Base-by-base conservation (phyloP, 2,888 invertebrate species). In the Tetanocera ferruginea region DNA sequence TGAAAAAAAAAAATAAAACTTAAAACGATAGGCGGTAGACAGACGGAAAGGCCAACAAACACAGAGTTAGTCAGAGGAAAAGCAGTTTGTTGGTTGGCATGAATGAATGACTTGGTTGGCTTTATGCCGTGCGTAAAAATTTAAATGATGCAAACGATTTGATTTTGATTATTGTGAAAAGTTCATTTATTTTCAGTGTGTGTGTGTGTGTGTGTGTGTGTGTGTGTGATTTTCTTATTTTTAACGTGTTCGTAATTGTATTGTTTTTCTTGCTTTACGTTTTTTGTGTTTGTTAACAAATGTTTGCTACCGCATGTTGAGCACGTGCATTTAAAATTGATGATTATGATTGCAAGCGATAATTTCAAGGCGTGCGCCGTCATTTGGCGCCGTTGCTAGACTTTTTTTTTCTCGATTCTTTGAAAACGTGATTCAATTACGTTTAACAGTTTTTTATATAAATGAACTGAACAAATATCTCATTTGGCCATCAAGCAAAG, bases 311-410 rank as follows among this genome's bases (percentile, higher is more conserved):
- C 5, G 62, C 23, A 28, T 28, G 23, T 62, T 62, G 62, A 62
- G 62, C 62, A 62, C 62, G 62, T 14, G 62, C 62, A 62, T 28
- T 28, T 62, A 23, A 19, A 62, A 62, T 62, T 62, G 62, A 62
- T 62, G 62, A 62, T 62, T 62, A 25, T 62, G 62, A 62, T 62
- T 62, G 62, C 31, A 43, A 11, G 43, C 43, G 43, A 43, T 43
- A 43, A 43, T 11, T 43, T 43, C 43, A 11, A 43, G 43, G 43
- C 43, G 43, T 43, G 43, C 43, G 11, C 11, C 11, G 14, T 1
- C 43, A 11, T 43, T 43, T 43, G 43, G 43, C 43, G 43, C 43
- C 43, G 43, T 43, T 43, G 43, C 11, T 3, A 43, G 43, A 43
- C 14, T 43, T 43, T 37, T 43, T 43, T 43, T 43, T 37, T 43